A percentile compares a stretch with the other conserved stretches of the same genome.
Evolutionary conservation across 2,888 invertebrate genomes (phyloP).

Genomic region (Latheticus oryzae): DNA sequence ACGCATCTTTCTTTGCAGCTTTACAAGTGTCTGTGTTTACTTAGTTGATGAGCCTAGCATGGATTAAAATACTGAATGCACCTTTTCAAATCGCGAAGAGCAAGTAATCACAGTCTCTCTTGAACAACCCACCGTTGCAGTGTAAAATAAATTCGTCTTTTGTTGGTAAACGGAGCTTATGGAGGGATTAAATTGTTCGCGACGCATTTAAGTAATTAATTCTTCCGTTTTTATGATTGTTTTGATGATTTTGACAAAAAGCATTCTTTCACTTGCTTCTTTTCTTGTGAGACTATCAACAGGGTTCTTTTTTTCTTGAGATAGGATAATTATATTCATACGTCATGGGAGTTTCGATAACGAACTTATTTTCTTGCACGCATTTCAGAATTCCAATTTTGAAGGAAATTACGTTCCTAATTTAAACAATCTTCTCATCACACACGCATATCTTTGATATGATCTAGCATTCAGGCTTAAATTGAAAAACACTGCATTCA

Average conservation of each 20-base stretch:
- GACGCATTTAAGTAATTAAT: slow-evolving; percentile 36
- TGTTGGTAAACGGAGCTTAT: slow-evolving; percentile 23
- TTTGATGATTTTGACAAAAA: slow-evolving; percentile 11
- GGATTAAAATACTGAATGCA: slow-evolving; percentile 52
- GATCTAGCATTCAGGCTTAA: slow-evolving; percentile 30
- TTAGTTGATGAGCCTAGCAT: slow-evolving; percentile 53
- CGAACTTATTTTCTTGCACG: slow-evolving; percentile 53
- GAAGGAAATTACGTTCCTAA: slow-evolving; percentile 50
- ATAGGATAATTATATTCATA: slow-evolving; percentile 55
- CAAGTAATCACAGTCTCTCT: slow-evolving; percentile 42
- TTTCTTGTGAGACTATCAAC: slow-evolving; percentile 34
- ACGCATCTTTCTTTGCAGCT: slow-evolving; percentile 36
- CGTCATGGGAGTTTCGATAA: slow-evolving; percentile 49
- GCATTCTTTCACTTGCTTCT: slow-evolving; percentile 2
- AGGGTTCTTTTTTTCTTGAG: slow-evolving; percentile 43
- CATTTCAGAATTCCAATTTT: slow-evolving; percentile 49
- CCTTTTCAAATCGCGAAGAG: slow-evolving; percentile 47
- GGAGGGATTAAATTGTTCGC: slow-evolving; percentile 34
- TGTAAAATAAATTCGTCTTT: slow-evolving; percentile 34
- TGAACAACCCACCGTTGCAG: slow-evolving; percentile 24
- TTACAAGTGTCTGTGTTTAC: slow-evolving; percentile 52
- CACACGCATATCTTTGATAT: slow-evolving; percentile 47
- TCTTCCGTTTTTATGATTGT: slow-evolving; percentile 20
- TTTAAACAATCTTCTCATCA: slow-evolving; percentile 45
- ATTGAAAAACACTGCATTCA: slow-evolving; percentile 26